Conservation (phyloP, 2,113 vertebrate species). For the Gopherus evgoodei region DNA sequence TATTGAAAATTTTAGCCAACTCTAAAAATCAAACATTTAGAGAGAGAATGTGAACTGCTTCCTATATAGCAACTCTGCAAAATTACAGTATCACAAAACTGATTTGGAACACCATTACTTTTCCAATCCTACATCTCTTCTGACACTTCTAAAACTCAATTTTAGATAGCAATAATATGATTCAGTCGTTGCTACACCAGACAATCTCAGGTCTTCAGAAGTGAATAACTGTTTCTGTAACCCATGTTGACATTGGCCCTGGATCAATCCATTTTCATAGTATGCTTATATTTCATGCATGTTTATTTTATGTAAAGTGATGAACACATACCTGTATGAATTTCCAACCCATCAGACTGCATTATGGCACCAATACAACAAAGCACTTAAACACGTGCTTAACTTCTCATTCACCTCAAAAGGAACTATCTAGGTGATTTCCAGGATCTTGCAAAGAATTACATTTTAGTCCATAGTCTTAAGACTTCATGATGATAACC, state of each 20-base stretch:
- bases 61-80: neutral
- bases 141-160: neutral
- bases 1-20: neutral
- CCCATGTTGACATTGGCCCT: neutral
- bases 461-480: neutral
- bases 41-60: neutral
- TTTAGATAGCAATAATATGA: neutral
- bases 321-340: neutral
- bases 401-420: neutral
- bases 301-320: neutral
- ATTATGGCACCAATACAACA: neutral
- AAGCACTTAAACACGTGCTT: neutral
- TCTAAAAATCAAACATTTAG: accelerated
- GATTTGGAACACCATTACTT: neutral
- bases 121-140: neutral
- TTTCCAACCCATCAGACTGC: neutral
- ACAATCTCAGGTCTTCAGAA: neutral
- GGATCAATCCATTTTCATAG: neutral
- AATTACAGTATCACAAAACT: neutral
- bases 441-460: neutral
- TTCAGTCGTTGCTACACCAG: neutral
- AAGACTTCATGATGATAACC: neutral
- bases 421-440: neutral
- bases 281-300: neutral
- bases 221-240: neutral